Evolutionary conservation across 1,140 invertebrate genomes (phyloP).

Genomic region (Drosophila sp.): DNA sequence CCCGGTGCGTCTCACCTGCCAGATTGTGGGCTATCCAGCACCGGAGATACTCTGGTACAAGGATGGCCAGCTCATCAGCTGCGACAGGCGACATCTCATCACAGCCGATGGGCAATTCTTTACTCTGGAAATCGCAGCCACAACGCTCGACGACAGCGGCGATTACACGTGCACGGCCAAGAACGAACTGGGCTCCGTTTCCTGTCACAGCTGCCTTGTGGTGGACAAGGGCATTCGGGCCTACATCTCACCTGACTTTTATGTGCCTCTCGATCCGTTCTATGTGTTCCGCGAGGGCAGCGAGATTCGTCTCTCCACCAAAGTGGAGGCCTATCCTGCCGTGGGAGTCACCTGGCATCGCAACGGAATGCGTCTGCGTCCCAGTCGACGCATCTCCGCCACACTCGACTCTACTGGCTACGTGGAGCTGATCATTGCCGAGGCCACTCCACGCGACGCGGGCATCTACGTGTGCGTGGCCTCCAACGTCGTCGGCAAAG

Average conservation of each 20-base stretch:
- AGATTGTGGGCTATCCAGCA: conserved; percentile 91
- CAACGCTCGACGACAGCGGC: conserved; percentile 92
- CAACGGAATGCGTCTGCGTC: conserved; percentile 89
- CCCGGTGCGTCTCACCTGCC: conserved; percentile 94
- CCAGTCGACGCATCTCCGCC: conserved; percentile 90
- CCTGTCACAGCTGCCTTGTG: conserved; percentile 91
- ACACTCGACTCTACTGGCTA: conserved; percentile 91
- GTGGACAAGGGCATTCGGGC: conserved; percentile 94
- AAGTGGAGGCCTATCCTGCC: conserved; percentile 92
- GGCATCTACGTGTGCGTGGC: conserved; percentile 95
- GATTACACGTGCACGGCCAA: conserved; percentile 91
- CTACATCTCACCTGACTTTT: conserved; percentile 92
- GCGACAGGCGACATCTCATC: conserved; percentile 85
- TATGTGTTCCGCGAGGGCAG: conserved; percentile 86
- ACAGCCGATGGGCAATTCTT: conserved; percentile 87
- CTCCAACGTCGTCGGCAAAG: conserved; percentile 92
- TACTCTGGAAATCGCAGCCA: conserved; percentile 92
- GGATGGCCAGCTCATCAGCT: conserved; percentile 87
- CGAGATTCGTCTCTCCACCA: conserved; percentile 89
- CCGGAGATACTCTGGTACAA: conserved; percentile 92
- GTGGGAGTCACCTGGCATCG: conserved; percentile 92
- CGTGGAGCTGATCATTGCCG: conserved; percentile 89
- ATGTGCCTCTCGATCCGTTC: conserved; percentile 88
- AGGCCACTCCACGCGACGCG: conserved; percentile 89
- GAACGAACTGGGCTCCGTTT: conserved; percentile 93